Conservation (phyloP, 2,888 invertebrate genomes). For the Drosophila lacicola region DNA sequence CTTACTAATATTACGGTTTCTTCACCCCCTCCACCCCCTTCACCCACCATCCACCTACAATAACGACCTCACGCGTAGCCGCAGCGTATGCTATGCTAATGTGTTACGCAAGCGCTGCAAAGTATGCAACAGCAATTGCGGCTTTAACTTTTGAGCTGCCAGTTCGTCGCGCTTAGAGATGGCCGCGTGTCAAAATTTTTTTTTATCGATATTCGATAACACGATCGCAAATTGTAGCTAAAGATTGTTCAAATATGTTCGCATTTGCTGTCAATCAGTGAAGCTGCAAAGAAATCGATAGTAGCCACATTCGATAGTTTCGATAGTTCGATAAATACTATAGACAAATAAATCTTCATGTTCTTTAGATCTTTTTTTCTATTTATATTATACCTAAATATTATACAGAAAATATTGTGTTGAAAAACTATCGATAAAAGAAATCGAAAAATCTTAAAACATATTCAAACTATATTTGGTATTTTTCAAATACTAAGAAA, state of each 20-base stretch:
- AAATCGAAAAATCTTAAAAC: neutral
- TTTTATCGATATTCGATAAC: neutral
- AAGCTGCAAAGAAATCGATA: no score
- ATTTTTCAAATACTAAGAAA: no score
- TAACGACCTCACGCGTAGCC: slow-evolving; percentile 3
- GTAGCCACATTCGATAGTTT: no score
- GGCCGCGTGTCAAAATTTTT: neutral
- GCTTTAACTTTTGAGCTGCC: neutral
- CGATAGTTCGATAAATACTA: no score
- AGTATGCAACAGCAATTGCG: slow-evolving; percentile 31
- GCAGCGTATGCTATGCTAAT: slow-evolving; percentile 40
- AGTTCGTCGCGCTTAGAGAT: slow-evolving; percentile 2
- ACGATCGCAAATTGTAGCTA: neutral
- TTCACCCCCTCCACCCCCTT: neutral
- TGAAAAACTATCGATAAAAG: neutral
- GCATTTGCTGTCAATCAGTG: no score
- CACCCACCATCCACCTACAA: neutral
- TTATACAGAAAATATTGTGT: no score
- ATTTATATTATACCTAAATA: no score
- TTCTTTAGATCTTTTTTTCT: no score
- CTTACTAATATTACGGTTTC: slow-evolving; percentile 16
- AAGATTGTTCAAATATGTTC: neutral
- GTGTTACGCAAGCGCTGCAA: slow-evolving; percentile 25
- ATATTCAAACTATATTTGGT: no score
- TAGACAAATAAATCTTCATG: no score